phyloP scores from a whole-genome alignment of 2,888 invertebrate species.

The Tachina fera region DNA sequence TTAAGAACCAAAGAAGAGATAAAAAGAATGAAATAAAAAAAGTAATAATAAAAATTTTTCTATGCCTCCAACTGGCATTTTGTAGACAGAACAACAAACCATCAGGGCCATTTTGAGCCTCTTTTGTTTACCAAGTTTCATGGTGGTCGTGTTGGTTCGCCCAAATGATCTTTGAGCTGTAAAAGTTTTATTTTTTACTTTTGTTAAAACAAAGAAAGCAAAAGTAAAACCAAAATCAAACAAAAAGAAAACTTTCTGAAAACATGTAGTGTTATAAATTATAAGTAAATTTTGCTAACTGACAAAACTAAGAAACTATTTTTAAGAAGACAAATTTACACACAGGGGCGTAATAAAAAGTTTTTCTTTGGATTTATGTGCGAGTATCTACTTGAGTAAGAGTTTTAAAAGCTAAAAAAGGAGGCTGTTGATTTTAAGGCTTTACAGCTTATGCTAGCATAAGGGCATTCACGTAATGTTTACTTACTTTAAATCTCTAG shows the following conservation, averaged over 20 bases:
- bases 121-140: neutral
- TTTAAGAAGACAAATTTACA: neutral
- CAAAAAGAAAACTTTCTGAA: neutral
- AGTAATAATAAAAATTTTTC: neutral
- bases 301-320: neutral
- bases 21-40: neutral
- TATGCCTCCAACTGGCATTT: neutral
- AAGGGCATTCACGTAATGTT: too few relatives aligned
- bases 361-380: neutral
- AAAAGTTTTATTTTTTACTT: neutral
- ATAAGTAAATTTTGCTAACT: neutral
- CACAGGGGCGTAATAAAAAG: neutral
- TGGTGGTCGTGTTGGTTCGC: neutral
- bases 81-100: neutral
- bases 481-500: too few relatives aligned
- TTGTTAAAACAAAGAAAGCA: neutral
- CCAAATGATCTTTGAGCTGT: neutral
- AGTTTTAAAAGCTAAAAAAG: neutral
- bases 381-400: neutral
- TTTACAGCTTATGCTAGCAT: too few relatives aligned
- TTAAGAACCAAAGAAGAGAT: neutral
- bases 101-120: neutral
- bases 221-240: neutral
- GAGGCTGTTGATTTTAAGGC: too few relatives aligned
- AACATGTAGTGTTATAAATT: neutral